Conservation (phyloP, 2,888 invertebrate genomes). For the Stictocephala bisonia region DNA sequence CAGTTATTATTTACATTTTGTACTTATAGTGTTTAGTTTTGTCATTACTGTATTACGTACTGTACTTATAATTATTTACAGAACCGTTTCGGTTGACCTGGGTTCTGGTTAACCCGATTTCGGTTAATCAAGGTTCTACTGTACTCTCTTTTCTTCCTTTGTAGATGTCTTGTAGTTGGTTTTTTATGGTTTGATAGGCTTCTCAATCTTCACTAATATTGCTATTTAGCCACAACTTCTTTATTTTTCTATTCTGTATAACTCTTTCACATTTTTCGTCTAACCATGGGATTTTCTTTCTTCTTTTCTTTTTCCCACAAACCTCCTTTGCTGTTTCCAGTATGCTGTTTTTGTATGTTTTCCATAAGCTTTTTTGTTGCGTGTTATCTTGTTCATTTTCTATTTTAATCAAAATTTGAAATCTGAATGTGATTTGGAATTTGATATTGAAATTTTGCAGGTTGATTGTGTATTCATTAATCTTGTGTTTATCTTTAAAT, state of each 20-base stretch:
- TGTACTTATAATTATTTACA: no score
- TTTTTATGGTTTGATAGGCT: background rate
- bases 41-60: no score
- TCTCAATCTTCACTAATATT: background rate
- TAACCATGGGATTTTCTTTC: background rate
- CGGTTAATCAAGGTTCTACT: no score
- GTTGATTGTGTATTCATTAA: slow-evolving; percentile 1
- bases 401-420: background rate
- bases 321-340: slow-evolving; percentile 10
- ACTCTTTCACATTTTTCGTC: slow-evolving; percentile 1
- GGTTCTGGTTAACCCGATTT: no score
- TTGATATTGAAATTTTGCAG: no score
- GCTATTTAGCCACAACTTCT: background rate
- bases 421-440: no score
- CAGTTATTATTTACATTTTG: no score
- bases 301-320: slow-evolving; percentile 10
- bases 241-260: background rate
- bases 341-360: background rate
- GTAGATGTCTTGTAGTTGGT: background rate
- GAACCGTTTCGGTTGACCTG: no score
- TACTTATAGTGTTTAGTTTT: no score
- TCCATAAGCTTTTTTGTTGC: background rate
- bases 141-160: background rate
- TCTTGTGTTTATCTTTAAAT: slow-evolving; percentile 1
- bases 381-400: slow-evolving; percentile 7